phyloP scores from a whole-genome alignment of 1,140 invertebrate genomes.

The Mycetomoellerius zeteki region DNA sequence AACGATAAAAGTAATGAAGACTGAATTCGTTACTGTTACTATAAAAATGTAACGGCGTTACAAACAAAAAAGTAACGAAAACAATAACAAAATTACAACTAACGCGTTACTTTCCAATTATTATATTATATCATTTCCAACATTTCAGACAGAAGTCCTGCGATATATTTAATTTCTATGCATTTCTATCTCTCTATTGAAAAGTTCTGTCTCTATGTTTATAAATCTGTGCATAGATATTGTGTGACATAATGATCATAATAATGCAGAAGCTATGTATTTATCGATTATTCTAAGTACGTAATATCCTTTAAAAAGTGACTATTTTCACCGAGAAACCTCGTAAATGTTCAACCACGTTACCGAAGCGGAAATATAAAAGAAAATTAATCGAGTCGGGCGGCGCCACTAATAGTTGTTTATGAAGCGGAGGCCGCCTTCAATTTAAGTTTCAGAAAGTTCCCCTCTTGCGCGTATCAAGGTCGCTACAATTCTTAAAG shows the following conservation, averaged over 20 bases:
- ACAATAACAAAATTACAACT: too few relatives aligned
- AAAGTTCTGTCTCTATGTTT: neutral
- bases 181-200: neutral
- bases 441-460: constrained; percentile 59
- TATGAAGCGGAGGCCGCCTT: constrained; percentile 57
- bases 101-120: neutral
- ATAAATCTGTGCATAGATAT: constrained; percentile 13
- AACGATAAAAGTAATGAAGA: too few relatives aligned
- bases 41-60: too few relatives aligned
- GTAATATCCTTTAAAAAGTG: constrained; percentile 25
- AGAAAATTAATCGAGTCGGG: constrained; percentile 50
- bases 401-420: constrained; percentile 54
- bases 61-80: too few relatives aligned
- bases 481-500: constrained; percentile 52
- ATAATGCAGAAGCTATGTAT: constrained; percentile 6
- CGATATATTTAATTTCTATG: neutral
- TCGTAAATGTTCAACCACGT: constrained; percentile 56
- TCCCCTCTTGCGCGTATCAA: constrained; percentile 48
- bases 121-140: neutral
- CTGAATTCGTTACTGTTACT: too few relatives aligned
- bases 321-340: constrained; percentile 7
- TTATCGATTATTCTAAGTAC: constrained; percentile 26
- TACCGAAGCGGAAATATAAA: constrained; percentile 55
- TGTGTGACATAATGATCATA: neutral
- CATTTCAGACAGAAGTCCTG: neutral